Conservation (phyloP, 2,888 invertebrate species). For the Apotomis betuletana region DNA sequence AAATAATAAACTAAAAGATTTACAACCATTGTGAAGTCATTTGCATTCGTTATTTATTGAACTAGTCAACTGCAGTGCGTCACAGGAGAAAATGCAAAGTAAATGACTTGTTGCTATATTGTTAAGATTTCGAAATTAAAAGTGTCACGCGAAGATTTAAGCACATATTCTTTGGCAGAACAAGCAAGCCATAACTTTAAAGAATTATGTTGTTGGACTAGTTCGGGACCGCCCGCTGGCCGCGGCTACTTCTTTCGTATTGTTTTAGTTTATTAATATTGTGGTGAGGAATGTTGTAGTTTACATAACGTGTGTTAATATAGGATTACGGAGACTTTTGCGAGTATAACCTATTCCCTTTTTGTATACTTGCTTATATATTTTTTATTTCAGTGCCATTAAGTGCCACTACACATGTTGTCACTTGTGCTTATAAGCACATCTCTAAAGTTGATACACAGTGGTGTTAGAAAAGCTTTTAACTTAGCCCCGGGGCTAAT, state of each 20-base stretch:
- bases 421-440: too few relatives aligned
- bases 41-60: too few relatives aligned
- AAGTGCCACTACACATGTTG: too few relatives aligned
- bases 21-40: constrained; percentile 65
- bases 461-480: too few relatives aligned
- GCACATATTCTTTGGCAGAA: constrained; percentile 23
- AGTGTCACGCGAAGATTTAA: constrained; percentile 52
- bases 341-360: not conserved
- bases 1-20: constrained; percentile 69
- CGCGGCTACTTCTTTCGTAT: constrained; percentile 10
- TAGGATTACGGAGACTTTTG: not conserved
- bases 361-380: too few relatives aligned
- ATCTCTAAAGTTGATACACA: too few relatives aligned
- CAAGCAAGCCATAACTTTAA: not conserved
- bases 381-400: too few relatives aligned
- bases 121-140: constrained; percentile 46
- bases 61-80: too few relatives aligned
- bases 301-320: not conserved
- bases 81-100: constrained; percentile 54
- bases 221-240: constrained; percentile 20
- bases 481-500: too few relatives aligned
- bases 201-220: constrained; percentile 11
- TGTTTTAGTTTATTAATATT: constrained; percentile 4
- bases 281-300: not conserved
- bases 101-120: constrained; percentile 57